A percentile compares a stretch with the other conserved stretches of the same genome.
phyloP scores from a whole-genome alignment of 1,140 invertebrate species.

The Vollenhovia emeryi region DNA sequence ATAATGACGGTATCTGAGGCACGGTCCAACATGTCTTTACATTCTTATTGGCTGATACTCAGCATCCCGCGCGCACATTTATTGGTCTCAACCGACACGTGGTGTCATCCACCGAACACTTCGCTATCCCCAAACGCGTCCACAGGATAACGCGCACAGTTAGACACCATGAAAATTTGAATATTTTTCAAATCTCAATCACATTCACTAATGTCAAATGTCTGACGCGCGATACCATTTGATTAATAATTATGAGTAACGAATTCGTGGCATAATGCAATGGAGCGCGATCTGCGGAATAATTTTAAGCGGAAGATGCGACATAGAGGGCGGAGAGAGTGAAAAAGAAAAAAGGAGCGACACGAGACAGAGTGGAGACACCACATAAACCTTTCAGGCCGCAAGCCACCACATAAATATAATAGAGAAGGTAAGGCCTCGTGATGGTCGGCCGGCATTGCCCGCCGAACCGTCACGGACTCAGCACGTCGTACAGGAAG shows the following conservation, averaged over 20 bases:
- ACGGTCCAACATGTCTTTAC: constrained; percentile 69
- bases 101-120: constrained; percentile 57
- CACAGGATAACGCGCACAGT: constrained; percentile 33
- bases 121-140: background rate
- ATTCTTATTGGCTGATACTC: constrained; percentile 67
- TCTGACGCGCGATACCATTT: background rate
- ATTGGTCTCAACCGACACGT: constrained; percentile 68
- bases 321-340: background rate
- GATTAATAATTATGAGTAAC: background rate
- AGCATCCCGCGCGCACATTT: constrained; percentile 61
- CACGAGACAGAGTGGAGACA: constrained; percentile 72
- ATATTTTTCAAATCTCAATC: background rate
- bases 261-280: constrained; percentile 6
- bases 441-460: constrained; percentile 84
- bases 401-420: constrained; percentile 85
- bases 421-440: constrained; percentile 83
- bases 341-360: constrained; percentile 54
- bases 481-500: constrained; percentile 71
- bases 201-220: constrained; percentile 16
- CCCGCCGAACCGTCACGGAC: constrained; percentile 82
- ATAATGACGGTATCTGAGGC: constrained; percentile 57
- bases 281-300: background rate
- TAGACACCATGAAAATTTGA: constrained; percentile 11
- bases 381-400: constrained; percentile 81
- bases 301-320: background rate